Conservation (phyloP, 2,888 invertebrate species). For the Drosophila borealis region DNA sequence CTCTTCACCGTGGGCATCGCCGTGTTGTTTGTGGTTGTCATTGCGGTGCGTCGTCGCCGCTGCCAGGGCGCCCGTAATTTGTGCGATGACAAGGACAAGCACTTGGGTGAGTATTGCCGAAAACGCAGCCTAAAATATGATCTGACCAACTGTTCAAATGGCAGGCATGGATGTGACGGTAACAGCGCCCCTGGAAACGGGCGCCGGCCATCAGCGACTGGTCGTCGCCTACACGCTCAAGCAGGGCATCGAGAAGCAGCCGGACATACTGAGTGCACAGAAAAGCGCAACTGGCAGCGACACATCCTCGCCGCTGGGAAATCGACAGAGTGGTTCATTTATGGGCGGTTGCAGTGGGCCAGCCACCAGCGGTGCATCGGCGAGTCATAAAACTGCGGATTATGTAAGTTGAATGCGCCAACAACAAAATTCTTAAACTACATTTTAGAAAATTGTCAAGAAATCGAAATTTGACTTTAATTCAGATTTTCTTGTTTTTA, state of each 20-base stretch:
- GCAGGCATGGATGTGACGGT: slow-evolving; percentile 85
- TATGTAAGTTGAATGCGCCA: slow-evolving; percentile 78
- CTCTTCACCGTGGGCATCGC: slow-evolving; percentile 88
- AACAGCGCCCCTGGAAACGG: slow-evolving; percentile 89
- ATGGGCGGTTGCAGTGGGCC: slow-evolving; percentile 66
- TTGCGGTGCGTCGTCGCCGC: slow-evolving; percentile 88
- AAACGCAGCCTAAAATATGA: background rate
- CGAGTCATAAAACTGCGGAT: slow-evolving; percentile 77
- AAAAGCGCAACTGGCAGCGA: slow-evolving; percentile 86
- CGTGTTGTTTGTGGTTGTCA: slow-evolving; percentile 88
- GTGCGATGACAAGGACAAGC: slow-evolving; percentile 85
- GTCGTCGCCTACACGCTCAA: slow-evolving; percentile 94
- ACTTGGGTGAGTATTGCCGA: slow-evolving; percentile 81
- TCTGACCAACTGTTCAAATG: slow-evolving; percentile 2
- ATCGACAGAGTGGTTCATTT: slow-evolving; percentile 83
- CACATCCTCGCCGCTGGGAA: slow-evolving; percentile 83
- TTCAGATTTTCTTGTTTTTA: too few relatives aligned
- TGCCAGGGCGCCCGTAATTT: slow-evolving; percentile 86
- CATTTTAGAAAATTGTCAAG: too few relatives aligned
- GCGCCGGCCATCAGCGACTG: slow-evolving; percentile 92
- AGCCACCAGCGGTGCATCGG: slow-evolving; percentile 59
- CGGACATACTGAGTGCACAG: slow-evolving; percentile 93
- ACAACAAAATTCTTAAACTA: too few relatives aligned
- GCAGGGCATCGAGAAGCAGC: slow-evolving; percentile 89
- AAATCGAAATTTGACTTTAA: too few relatives aligned